phyloP scores from a whole-genome alignment of 30 jellyfish, hydroid and myxozoan species.

The Aurelia aurita region DNA sequence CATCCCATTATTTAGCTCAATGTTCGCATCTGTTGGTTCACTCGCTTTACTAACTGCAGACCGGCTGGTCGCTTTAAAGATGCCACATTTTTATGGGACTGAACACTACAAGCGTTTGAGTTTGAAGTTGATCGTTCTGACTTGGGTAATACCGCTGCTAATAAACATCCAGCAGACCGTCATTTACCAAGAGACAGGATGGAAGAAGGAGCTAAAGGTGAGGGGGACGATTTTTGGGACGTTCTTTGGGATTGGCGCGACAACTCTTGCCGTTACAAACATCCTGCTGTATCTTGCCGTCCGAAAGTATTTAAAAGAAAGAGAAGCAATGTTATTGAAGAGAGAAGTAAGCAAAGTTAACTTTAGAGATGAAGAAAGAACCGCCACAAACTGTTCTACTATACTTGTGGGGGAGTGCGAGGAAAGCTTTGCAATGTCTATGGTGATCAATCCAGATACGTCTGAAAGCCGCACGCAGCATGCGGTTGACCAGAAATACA shows the following conservation, averaged over 20 bases:
- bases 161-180: constrained; percentile 25
- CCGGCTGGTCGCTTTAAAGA: constrained; percentile 31
- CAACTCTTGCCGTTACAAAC: constrained; percentile 11
- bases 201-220: constrained; percentile 1
- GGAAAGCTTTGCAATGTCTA: neutral
- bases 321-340: neutral
- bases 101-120: neutral
- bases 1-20: constrained; percentile 36
- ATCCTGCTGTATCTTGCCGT: neutral
- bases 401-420: neutral
- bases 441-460: neutral
- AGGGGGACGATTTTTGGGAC: constrained; percentile 1
- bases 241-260: constrained; percentile 10
- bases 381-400: neutral
- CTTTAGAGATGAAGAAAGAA: neutral
- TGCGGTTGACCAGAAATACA: neutral
- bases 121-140: neutral
- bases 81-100: constrained; percentile 15
- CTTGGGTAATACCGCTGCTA: constrained; percentile 16
- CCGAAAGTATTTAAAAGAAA: neutral
- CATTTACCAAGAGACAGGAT: neutral
- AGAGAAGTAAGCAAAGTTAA: too few relatives aligned
- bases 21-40: constrained; percentile 42
- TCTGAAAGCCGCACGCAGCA: neutral
- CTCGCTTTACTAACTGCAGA: constrained; percentile 36